Evolutionary conservation across 1,140 invertebrate genomes (phyloP), one percentile per base, ranked within the genome.

Genomic region (Aphis gossypii): DNA sequence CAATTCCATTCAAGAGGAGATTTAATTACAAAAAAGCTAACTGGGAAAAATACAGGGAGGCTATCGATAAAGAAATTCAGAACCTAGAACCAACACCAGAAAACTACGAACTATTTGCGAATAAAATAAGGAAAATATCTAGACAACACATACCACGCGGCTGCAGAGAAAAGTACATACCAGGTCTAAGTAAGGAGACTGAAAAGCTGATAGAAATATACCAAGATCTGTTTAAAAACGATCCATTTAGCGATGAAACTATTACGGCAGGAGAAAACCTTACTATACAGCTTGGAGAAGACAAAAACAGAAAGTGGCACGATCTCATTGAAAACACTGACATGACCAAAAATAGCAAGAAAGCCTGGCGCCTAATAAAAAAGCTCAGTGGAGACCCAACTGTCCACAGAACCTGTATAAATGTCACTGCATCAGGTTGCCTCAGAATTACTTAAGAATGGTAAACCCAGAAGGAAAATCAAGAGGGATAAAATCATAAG

Each of bases 21-120:
- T 90, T 93, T 60, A 93, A 93, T 82, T 93, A 88, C 56, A 93
- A 93, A 82, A 88, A 89, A 90, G 93, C 93, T 68, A 90, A 93
- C 25, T 93, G 87, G 86, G 60, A 89, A 48, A 38, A 41, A 25
- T 93, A 68, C 60, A 35, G 83, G 2, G 54, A 90, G 41, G 83
- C 38, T 30, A 46, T 93, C 8, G 87, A 90, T 76, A 44, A 89
- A 68, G 46, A 87, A 88, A 93, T 93, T 46, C 25, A 38, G 60
- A 60, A 48, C 44, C 25, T 90, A 46, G 56, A 87, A 90, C 87
- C 87, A 44, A 82, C 60, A 54, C 54, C 60, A 68, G 48, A 90
- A 54, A 46, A 41, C 21, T 93, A 93, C 44, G 54, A 90, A 51
- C 0, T 86, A 48, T 93, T 90, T 90, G 88, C 87, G 23, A 41